Evolutionary conservation across 2,797 vertebrate species (phyloP).

Genomic region (Sebastes aleutianus): DNA sequence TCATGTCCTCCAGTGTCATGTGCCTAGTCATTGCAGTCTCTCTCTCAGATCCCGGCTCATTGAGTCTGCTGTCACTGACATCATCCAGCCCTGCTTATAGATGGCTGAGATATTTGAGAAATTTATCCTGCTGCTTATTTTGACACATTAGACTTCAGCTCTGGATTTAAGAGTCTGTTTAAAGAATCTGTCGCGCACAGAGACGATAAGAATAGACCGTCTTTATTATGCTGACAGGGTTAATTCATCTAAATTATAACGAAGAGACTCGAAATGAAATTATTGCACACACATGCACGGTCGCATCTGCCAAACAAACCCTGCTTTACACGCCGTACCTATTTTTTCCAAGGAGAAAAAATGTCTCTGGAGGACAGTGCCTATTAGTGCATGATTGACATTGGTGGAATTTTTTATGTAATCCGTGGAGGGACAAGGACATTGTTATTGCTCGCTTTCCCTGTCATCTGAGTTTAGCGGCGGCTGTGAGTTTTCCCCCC

Average conservation of each 20-base stretch:
- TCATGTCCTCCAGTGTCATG: constrained; percentile 44
- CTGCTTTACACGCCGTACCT: constrained; percentile 25
- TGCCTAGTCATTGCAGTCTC: constrained; percentile 25
- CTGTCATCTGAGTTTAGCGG: constrained; percentile 70
- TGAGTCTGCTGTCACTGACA: constrained; percentile 34
- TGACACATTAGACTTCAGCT: constrained; percentile 17
- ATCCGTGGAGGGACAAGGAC: constrained; percentile 67
- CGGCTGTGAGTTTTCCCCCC: constrained; percentile 46
- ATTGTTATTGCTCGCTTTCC: constrained; percentile 59
- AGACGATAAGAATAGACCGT: constrained; percentile 26
- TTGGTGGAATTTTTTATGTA: constrained; percentile 71
- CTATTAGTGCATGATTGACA: constrained; percentile 72
- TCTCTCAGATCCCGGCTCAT: constrained; percentile 27
- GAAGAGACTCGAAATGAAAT: constrained; percentile 21
- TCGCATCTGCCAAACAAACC: constrained; percentile 18
- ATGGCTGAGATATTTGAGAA: constrained; percentile 15
- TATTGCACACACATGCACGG: background rate
- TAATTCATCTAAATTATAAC: constrained; percentile 34
- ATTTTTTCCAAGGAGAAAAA: constrained; percentile 33
- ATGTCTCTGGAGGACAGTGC: constrained; percentile 54
- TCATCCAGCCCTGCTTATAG: constrained; percentile 31
- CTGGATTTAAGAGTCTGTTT: constrained; percentile 22
- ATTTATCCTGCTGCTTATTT: constrained; percentile 11
- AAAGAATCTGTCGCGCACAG: constrained; percentile 11
- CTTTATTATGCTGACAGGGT: constrained; percentile 17